Base-by-base conservation (phyloP, 2,113 vertebrate genomes). In the Amphilophus citrinellus region DNA sequence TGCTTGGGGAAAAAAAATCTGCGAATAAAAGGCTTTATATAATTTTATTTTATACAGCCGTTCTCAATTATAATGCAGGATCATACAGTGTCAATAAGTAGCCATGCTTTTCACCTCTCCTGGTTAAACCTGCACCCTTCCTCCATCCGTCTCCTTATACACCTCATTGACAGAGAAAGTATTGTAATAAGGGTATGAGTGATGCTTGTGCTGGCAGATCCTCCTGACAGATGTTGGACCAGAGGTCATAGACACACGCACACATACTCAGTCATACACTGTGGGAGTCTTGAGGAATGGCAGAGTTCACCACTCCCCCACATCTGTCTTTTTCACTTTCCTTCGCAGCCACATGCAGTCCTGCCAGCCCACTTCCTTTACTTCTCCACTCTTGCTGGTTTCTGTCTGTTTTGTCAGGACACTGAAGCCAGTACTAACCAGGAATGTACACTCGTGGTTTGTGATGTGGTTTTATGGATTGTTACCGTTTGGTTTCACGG, bases 171-270 rank as follows among this genome's bases (percentile, higher is more conserved):
- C 84, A 88, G 71, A 50, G 42, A 77, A 79, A 84, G 84, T 87
- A 87, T 80, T 84, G 68, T 84, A 91, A 88, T 83, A 68, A 47
- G 76, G 68, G n/a, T 60, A 35, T 91, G 90, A 92, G 65, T 65
- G 88, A 93, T 86, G 89, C 82, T 76, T 79, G 85, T 71, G 90
- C 88, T 94, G 92, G 86, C 91, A 94, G 88, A 83, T 91, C 80
- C 82, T 84, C 89, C 10, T 89, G 90, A 91, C 91, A 91, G 88
- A 87, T 91, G 90, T 82, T 84, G 82, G 77, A 76, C 85, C 77
- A 10, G 0, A 56, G 88, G 83, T 80, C 85, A 68, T 84, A 79
- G 57, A 22, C 71, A 9, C 6, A 6, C 14, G 6, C 84, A 78
- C 88, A 92, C 88, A 63, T 30, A 84, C 89, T 79, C 82, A 44